Percentiles rank a stretch among this genome's conserved stretches.
phyloP scores from a whole-genome alignment of 2,888 invertebrate species.

The Mayetiola destructor region DNA sequence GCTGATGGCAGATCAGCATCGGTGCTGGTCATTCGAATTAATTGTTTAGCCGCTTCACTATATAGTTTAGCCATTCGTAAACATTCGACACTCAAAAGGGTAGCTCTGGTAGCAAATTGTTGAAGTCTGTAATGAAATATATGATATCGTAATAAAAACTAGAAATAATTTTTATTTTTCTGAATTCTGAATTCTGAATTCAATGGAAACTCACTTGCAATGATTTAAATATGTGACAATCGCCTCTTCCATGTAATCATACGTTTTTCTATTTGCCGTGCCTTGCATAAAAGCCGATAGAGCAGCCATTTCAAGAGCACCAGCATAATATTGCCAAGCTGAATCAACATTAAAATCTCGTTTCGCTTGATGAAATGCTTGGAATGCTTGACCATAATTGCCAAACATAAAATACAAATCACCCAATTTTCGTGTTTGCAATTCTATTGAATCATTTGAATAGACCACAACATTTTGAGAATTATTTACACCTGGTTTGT shows the following conservation, averaged over 20 bases:
- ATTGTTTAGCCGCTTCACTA: slow-evolving; percentile 87
- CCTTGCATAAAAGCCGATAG: background rate
- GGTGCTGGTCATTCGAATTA: slow-evolving; percentile 90
- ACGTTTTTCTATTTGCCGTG: slow-evolving; percentile 48
- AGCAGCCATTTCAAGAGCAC: slow-evolving; percentile 93
- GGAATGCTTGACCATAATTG: slow-evolving; percentile 81
- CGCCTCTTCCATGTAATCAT: slow-evolving; percentile 89
- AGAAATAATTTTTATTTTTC: slow-evolving; percentile 10
- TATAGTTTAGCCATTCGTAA: slow-evolving; percentile 62
- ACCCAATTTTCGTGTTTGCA: slow-evolving; percentile 82
- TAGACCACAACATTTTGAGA: slow-evolving; percentile 65
- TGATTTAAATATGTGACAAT: slow-evolving; percentile 80
- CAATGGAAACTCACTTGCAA: slow-evolving; percentile 51
- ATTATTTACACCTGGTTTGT: slow-evolving; percentile 63
- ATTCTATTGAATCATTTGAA: slow-evolving; percentile 71
- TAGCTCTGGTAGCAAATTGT: slow-evolving; percentile 84
- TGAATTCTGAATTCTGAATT: background rate
- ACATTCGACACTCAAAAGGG: slow-evolving; percentile 77
- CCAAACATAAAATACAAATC: slow-evolving; percentile 95
- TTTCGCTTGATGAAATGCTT: slow-evolving; percentile 91
- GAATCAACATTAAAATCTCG: slow-evolving; percentile 93
- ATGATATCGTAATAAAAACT: background rate
- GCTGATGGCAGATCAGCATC: slow-evolving; percentile 95
- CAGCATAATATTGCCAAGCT: slow-evolving; percentile 94
- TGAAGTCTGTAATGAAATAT: slow-evolving; percentile 47